Evolutionary conservation across 1,140 invertebrate genomes (phyloP), one percentile per base, ranked within the genome.

Genomic region (Caenorhabditis latens): DNA sequence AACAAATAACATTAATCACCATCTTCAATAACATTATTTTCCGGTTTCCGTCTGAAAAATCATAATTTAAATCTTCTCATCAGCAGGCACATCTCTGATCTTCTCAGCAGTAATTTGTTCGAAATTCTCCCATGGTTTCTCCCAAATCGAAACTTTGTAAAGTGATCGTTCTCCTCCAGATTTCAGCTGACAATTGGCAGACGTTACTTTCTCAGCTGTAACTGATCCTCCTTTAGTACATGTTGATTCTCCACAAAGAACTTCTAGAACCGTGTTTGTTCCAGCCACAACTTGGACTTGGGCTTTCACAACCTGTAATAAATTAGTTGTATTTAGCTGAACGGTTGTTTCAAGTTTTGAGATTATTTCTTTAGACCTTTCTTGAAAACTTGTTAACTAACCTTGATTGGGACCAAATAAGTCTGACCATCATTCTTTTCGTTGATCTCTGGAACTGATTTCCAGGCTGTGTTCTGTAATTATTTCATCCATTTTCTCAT

Each of bases 241-340:
- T 13, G 43, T 79, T 9, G 83, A 79, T 43, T 88, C 87, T 42
- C 83, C 83, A 42, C 82, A 55, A 16, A 88, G 84, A 40, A 88
- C 87, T 63, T 88, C 87, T 2, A 84, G 32, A 40, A 43, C 46
- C 5, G 58, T 61, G 32, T 85, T 71, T 14, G 75, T 40, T 79
- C 87, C 87, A 13, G 83, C 84, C 6, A 88, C 87, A 13, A 88
- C 87, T 75, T 88, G 87, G 19, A 46, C 43, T 53, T 88, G 63
- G 19, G 87, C 87, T 53, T 43, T 67, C 40, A 88, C 11, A 13
- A 88, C 87, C 87, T 88, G 46, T 6, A 85, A 43, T 46, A 2
- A 43, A 65, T 1, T 32, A 32, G 0, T 61, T 13, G 1, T 14
- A 53, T 14, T 53, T 53, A 53, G 50, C 0, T 11, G 50, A 53